A percentile compares a stretch with the other conserved stretches of the same genome.
These are phyloP conservation scores for Rhodeus uyekii DNA, from an alignment of 2,797 vertebrate species.

Conservation along the genomic window DNA sequence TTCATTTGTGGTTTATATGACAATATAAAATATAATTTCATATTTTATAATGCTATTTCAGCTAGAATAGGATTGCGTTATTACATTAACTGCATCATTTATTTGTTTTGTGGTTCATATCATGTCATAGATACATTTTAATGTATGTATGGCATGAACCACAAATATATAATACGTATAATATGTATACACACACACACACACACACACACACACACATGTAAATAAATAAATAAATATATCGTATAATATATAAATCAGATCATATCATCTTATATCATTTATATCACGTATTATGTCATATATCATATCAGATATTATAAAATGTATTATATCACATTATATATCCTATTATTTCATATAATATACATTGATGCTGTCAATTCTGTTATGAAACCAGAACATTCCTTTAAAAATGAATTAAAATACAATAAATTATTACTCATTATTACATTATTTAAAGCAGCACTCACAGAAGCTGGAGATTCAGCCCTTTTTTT, in stretches of 20 bases:
- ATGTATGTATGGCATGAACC: no score
- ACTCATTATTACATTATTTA: not conserved
- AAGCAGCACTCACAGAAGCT: constrained; percentile 63
- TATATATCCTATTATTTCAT: not conserved
- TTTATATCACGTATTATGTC: not conserved
- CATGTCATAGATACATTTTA: not conserved
- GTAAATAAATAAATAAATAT: no score
- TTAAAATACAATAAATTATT: not conserved
- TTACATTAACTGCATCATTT: not conserved
- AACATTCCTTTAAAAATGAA: not conserved
- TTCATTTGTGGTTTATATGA: not conserved
- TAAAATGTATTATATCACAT: no score
- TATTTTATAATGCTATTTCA: not conserved
- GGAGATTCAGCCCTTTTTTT: constrained; percentile 58
- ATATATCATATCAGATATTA: not conserved
- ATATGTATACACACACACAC: no score
- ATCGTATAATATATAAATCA: not conserved
- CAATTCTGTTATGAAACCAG: not conserved
- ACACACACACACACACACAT: no score
- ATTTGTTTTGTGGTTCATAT: not conserved
- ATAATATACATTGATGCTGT: not conserved
- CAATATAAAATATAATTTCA: not conserved
- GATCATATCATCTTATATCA: not conserved
- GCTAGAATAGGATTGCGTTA: not conserved
- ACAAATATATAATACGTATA: no score